Evolutionary conservation across 2,113 vertebrate species (phyloP).

Genomic region (Acanthisitta chloris): DNA sequence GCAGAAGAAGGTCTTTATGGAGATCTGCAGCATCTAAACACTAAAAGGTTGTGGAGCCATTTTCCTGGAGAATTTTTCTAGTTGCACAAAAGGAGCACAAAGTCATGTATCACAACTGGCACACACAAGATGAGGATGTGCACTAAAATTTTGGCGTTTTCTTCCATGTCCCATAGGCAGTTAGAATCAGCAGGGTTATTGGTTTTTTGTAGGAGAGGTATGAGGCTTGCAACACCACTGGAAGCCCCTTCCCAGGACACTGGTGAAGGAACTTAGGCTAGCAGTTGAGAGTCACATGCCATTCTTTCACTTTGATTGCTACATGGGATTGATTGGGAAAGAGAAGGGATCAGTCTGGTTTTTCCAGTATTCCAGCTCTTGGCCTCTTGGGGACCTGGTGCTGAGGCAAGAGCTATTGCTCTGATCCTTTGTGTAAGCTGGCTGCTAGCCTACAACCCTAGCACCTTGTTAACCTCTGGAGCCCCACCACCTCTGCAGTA

Average conservation of each 20-base stretch:
- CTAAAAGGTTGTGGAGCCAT: not conserved
- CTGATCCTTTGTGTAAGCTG: not conserved
- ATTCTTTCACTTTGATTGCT: not conserved
- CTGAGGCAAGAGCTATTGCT: not conserved
- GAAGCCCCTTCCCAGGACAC: not conserved
- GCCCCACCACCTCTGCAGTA: not conserved
- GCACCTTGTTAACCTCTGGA: not conserved
- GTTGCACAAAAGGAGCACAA: not conserved
- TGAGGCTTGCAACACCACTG: not conserved
- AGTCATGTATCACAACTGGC: not conserved
- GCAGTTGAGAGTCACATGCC: not conserved
- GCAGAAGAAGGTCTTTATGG: not conserved
- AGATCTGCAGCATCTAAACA: not conserved
- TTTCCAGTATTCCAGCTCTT: constrained; percentile 4
- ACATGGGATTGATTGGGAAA: constrained; percentile 21
- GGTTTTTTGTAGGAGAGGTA: not conserved
- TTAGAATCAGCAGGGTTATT: not conserved
- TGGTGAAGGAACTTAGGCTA: not conserved
- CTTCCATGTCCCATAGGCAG: not conserved
- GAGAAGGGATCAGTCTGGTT: constrained; percentile 2
- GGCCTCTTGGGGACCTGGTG: not conserved
- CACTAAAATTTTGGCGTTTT: not conserved
- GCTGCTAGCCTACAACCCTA: not conserved
- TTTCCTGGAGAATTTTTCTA: not conserved
- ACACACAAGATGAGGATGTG: not conserved